Base-by-base conservation (phyloP, 2,113 vertebrate species). In the Phalacrocorax brasilianus region DNA sequence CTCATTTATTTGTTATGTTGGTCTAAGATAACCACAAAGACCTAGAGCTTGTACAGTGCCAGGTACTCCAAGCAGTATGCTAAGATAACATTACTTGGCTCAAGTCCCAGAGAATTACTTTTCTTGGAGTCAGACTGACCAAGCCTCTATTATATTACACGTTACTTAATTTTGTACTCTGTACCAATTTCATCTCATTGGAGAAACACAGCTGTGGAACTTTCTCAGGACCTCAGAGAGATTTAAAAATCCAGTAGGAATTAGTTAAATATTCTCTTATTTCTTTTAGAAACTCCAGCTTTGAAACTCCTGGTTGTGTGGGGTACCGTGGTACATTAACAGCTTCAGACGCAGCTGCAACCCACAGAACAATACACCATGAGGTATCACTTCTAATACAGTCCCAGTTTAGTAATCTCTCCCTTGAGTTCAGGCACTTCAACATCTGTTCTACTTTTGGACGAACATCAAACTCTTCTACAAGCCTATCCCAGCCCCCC, bases 1-100 rank as follows among this genome's bases (percentile, higher is more conserved):
- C 63, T 91, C 55, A 63, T 93, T 95, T 76, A 87, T 93, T 93
- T 89, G 52, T 86, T 76, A 0, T 95, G 93, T 91, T 93, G 49
- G 50, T 84, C 91, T 88, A 73, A 90, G 94, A 95, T 96, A 95
- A 81, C 88, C 84, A 85, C 67, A 88, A 79, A 91, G 81, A 88
- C 28, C 82, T 42, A 59, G 75, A 75, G 76, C 56, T 82, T 59
- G 44, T 20, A 53, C 75, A 70, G 95, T 91, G 95, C 94, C 94
- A 95, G 95, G 95, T 95, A 92, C 80, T 92, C 88, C 38, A 17
- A 79, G 85, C 73, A 79, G 77, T 38, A 5, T 21, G 32, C 70
- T 91, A 14, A 95, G 95, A 95, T 97, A 96, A 92, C 76, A 26
- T 79, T 89, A 89, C 89, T 84, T 93, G 95, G 94, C 88, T 52